Evolutionary conservation across 2,797 vertebrate genomes (phyloP), one percentile per base, ranked within the genome.

Genomic region (Poliocrania exsul): DNA sequence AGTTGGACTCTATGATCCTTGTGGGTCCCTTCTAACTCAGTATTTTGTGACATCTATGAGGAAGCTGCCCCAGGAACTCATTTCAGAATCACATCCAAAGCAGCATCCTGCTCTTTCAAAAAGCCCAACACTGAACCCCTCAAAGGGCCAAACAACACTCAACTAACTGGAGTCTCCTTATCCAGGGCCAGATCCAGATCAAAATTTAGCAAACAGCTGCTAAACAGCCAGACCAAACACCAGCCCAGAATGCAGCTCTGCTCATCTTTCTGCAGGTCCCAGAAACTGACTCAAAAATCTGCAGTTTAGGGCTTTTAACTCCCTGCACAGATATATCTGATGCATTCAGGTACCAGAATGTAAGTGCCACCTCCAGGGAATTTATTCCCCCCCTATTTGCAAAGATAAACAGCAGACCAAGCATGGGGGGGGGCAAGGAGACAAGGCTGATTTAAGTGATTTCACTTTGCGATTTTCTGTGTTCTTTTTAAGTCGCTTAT

Each of bases 401-500:
- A 82, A 95, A 96, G 91, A 97, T 93, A 96, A 97, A 94, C 86
- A 95, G 90, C 95, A 82, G 11, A 89, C 88, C 86, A 83, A 91
- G 88, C 92, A 82, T 85, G 93, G 86, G 74, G 47, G 53, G 53
- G 51, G 54, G 51, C 87, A 90, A 90, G 91, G 97, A 91, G 78
- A 92, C 54, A 83, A 81, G 87, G 86, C 79, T 95, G 96, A 97
- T 97, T 94, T 91, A 95, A 94, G 92, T 94, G 91, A 95, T 97
- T 95, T 96, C 92, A 96, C 70, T 90, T 93, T 71, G 92, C 86
- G 94, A 96, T 95, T 97, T 95, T 91, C 91, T 90, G 70, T 96
- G 94, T 94, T 95, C 88, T 96, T 96, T 96, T 96, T 96, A 96
- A 97, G 96, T 97, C 62, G 70, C 96, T 97, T 97, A 96, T 96